Evolutionary conservation across 2,888 invertebrate genomes (phyloP), one percentile per base, ranked within the genome.

Genomic region (Tenthredo amoena): DNA sequence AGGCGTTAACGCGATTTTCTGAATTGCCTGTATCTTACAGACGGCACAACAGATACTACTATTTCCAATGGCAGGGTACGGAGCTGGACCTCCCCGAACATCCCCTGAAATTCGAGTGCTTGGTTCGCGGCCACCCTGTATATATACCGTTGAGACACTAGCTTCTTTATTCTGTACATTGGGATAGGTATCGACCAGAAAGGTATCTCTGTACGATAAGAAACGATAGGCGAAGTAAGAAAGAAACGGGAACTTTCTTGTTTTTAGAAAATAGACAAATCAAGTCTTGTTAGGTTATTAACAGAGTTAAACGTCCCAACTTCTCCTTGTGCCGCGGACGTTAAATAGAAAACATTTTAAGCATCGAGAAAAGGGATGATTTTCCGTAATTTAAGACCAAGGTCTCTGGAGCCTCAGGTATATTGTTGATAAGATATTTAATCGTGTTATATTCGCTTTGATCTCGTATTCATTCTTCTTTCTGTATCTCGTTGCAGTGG

Each of bases 271-370:
- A 55, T 77, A 55, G 50, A 77, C 77, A 55, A 77, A 77, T 77
- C 77, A 37, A 77, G 77, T 77, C 77, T 77, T 55, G 55, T 77
- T 77, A 77, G 26, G 50, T 77, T 34, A 77, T 77, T 77, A 77
- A 77, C 77, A 21, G 31, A 31, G 34, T 77, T 50, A 18, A 26
- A 26, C 34, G 34, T 12, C 6, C 31, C 74, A 50, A 77, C 77
- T 77, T 77, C 15, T 15, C 47, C 77, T 68, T 18, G 68, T 68
- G 34, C 68, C 26, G 3, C 26, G 68, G 34, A 18, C 34, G 68
- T 34, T 68, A 68, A 68, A 34, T 34, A 68, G 68, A 68, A 34
- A 68, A 68, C 68, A 68, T 68, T 68, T 68, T 34, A 68, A 68
- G 68, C 34, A 21, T 62, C 62, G 12, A 62, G 62, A 21, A 21